These are phyloP conservation scores for Athetis lepigone DNA, from an alignment of 2,888 invertebrate genomes.

Conservation along the genomic window DNA sequence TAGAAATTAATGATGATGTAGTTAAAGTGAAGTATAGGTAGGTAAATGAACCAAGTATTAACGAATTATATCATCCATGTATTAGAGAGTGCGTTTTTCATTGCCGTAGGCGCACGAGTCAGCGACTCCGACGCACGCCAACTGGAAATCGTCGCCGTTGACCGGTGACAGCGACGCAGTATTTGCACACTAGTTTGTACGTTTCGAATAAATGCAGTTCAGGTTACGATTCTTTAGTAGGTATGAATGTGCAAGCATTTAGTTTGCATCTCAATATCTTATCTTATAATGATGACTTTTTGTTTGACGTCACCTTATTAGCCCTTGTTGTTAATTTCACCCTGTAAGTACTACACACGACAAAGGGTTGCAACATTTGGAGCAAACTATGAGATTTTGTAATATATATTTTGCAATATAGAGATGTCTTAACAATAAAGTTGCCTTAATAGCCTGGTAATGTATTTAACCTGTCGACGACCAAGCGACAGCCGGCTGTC, in stretches of 20 bases:
- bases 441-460: too few species aligned
- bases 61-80: constrained; percentile 66
- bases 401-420: too few species aligned
- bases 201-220: constrained; percentile 36
- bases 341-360: background rate
- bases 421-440: too few species aligned
- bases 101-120: constrained; percentile 65
- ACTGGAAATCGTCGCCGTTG: constrained; percentile 66
- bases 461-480: too few species aligned
- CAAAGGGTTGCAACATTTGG: too few species aligned
- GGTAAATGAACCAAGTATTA: constrained; percentile 48
- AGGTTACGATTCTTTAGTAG: constrained; percentile 13
- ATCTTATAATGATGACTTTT: background rate
- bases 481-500: too few species aligned
- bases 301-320: background rate
- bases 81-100: constrained; percentile 70
- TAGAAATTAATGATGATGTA: constrained; percentile 15
- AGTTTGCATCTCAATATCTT: background rate
- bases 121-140: constrained; percentile 76
- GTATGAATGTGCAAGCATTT: background rate
- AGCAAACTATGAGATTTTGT: too few species aligned
- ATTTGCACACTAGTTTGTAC: constrained; percentile 59
- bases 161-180: constrained; percentile 58
- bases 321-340: background rate
- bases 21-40: constrained; percentile 21